Base-by-base conservation (phyloP, 2,797 vertebrate genomes). In the Staurois parvus region DNA sequence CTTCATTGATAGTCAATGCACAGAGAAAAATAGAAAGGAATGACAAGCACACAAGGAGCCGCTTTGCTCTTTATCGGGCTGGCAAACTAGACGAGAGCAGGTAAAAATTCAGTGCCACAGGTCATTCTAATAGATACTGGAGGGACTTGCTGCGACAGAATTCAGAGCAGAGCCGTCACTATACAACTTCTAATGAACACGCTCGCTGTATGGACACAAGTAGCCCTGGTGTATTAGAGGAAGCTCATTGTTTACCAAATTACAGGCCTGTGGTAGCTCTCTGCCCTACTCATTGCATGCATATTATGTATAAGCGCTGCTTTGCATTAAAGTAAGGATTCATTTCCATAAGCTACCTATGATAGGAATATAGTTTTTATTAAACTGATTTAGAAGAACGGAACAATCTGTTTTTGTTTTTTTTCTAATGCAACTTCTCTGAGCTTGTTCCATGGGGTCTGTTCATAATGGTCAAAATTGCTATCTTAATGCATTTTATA, bases 41-140 rank as follows among this genome's bases (percentile, higher is more conserved):
- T 88, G 88, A 90, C 87, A 89, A 90, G 88, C 85, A 88, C 86
- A 72, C 0, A 85, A 90, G 90, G 79, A 88, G 85, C 86, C 62
- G 67, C 85, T 91, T 88, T 92, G 84, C 79, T 92, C 93, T 95
- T 95, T 95, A 95, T 95, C 94, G 94, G 89, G 91, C 93, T 95
- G 92, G 94, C 96, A 93, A 91, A 88, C 91, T 92, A 91, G 92
- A 94, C 93, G 91, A 89, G 91, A 91, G 91, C 91, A 91, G 90
- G 89, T 92, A 91, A 91, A 91, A 90, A 91, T 89, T 90, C 88
- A 68, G 86, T 91, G 94, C 92, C 94, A 94, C 93, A 91, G 93
- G 94, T 95, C 93, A 95, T 91, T 90, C 90, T 93, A 92, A 93
- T 91, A 95, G 91, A 92, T 88, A 91, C 90, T 91, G 91, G 67